phyloP scores from a whole-genome alignment of 2,113 vertebrate genomes.

The Atrichornis clamosus region DNA sequence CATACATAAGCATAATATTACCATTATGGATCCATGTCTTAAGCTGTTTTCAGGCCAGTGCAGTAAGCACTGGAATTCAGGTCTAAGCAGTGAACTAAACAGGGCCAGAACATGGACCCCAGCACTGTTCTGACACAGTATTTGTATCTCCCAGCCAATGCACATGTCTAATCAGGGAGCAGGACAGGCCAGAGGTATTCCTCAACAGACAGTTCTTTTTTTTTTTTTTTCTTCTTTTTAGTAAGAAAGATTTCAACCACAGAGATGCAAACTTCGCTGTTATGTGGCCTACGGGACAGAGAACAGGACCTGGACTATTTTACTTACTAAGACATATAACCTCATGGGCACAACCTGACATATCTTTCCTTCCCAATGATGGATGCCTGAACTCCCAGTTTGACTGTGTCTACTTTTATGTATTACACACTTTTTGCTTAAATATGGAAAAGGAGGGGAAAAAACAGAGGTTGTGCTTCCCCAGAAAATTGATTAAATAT shows the following conservation, averaged over 20 bases:
- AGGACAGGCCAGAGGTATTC: neutral
- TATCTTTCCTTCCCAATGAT: neutral
- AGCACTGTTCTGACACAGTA: neutral
- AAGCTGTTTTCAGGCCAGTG: neutral
- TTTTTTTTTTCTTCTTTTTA: neutral
- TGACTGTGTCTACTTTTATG: neutral
- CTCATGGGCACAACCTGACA: neutral
- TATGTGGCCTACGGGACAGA: neutral
- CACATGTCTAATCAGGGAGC: neutral
- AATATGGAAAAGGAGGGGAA: neutral
- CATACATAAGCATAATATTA: neutral
- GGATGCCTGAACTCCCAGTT: neutral
- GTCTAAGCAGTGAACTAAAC: neutral
- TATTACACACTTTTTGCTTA: neutral
- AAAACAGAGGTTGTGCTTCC: neutral
- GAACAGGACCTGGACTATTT: neutral
- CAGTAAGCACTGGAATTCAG: neutral
- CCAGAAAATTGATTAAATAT: neutral
- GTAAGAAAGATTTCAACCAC: neutral
- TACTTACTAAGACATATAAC: neutral
- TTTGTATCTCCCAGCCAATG: neutral
- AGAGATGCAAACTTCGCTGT: neutral
- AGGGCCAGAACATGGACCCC: neutral
- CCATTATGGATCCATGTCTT: neutral
- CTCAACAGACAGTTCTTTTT: neutral